These are phyloP conservation scores for Zapornia atra DNA, from an alignment of 2,113 vertebrate species.

Conservation along the genomic window DNA sequence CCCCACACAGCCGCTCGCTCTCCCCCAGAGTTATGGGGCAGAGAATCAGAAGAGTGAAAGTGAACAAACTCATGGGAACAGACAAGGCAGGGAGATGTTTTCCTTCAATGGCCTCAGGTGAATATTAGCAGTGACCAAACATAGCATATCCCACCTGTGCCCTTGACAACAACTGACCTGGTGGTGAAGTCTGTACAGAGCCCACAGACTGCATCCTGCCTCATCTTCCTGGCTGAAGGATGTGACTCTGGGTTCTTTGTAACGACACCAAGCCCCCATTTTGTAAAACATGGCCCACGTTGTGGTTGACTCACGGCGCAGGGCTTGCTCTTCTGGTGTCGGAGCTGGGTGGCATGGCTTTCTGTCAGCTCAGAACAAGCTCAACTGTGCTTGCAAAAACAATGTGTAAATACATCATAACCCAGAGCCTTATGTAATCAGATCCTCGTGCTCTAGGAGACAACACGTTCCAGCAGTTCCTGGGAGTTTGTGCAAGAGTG, in stretches of 20 bases:
- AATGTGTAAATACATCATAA: not conserved
- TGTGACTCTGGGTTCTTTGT: not conserved
- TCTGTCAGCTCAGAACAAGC: not conserved
- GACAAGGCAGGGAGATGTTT: not conserved
- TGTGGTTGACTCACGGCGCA: not conserved
- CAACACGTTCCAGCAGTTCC: not conserved
- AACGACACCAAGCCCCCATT: accelerated
- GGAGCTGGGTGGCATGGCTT: not conserved
- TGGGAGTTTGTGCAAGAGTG: not conserved
- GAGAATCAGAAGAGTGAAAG: no score
- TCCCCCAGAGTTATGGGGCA: no score
- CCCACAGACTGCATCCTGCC: not conserved
- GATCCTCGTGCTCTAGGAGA: constrained; percentile 3
- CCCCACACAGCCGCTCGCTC: no score
- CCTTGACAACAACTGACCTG: not conserved
- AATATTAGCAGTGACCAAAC: not conserved
- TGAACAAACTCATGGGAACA: not conserved
- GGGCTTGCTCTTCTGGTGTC: not conserved
- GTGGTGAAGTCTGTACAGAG: accelerated
- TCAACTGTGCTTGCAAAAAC: not conserved
- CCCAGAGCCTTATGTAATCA: not conserved
- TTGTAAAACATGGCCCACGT: not conserved
- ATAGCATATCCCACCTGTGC: not conserved
- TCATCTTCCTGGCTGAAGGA: not conserved
- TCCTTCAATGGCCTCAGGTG: not conserved